A percentile compares a stretch with the other conserved stretches of the same genome.
Conservation (phyloP, 2,888 invertebrate genomes). For the Dysmachus trigonus region DNA sequence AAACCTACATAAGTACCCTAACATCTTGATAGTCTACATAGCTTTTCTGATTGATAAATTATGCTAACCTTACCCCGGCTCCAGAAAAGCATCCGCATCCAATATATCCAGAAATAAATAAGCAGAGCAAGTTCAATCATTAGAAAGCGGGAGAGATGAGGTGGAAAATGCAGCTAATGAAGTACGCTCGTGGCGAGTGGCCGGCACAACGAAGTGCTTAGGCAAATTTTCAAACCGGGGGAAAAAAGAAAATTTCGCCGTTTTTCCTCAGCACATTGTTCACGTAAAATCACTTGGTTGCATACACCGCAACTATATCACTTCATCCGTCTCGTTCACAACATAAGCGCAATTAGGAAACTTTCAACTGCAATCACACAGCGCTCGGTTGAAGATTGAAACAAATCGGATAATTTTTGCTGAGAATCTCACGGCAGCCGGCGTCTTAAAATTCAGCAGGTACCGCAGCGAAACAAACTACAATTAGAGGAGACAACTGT, state of each 20-base stretch:
- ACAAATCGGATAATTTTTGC: background rate
- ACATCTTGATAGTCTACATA: background rate
- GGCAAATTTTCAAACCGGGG: background rate
- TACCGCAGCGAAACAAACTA: background rate
- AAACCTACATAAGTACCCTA: background rate
- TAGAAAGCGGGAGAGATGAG: conserved; percentile 34
- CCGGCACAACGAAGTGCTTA: background rate
- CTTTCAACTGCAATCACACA: background rate
- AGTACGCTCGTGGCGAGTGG: background rate
- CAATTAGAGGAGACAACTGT: background rate
- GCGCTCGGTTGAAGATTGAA: background rate
- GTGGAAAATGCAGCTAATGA: conserved; percentile 6
- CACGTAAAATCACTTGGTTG: conserved; percentile 16
- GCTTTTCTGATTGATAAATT: background rate
- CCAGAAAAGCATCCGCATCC: conserved; percentile 4
- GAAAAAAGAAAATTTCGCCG: conserved; percentile 1
- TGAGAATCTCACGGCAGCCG: background rate
- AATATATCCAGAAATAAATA: conserved; percentile 49
- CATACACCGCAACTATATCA: background rate
- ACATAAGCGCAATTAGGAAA: background rate
- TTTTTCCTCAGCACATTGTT: conserved; percentile 2
- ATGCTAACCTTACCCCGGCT: conserved; percentile 43
- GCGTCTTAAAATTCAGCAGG: conserved; percentile 4
- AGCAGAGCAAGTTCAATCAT: conserved; percentile 48
- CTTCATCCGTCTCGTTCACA: background rate